Percentiles rank a stretch among this genome's conserved stretches.
Evolutionary conservation across 2,888 invertebrate genomes (phyloP).

Genomic region (Tiliacea citrago): DNA sequence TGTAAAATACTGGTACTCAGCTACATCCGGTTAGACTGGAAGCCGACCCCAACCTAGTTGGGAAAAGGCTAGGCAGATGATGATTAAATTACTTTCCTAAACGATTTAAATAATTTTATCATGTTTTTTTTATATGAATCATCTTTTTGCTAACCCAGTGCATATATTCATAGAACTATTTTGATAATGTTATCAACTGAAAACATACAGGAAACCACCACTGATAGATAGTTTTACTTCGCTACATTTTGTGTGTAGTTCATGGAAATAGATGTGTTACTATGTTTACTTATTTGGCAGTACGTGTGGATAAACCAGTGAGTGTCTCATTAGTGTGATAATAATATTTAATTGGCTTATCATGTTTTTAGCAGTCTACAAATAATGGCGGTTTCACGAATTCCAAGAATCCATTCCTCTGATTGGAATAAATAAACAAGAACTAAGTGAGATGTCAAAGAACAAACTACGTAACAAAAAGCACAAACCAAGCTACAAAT

Average conservation of each 20-base stretch:
- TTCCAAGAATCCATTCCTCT: constrained; percentile 88
- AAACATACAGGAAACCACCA: constrained; percentile 70
- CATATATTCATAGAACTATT: constrained; percentile 44
- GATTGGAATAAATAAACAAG: constrained; percentile 72
- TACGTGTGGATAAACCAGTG: constrained; percentile 30
- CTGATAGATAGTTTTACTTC: constrained; percentile 64
- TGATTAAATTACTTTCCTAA: no score
- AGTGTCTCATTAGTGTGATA: constrained; percentile 54
- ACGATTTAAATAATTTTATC: not conserved
- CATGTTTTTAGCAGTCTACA: constrained; percentile 78
- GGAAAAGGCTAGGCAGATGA: no score
- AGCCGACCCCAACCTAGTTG: no score
- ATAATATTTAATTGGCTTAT: constrained; percentile 60
- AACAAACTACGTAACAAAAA: constrained; percentile 84
- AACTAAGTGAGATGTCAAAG: constrained; percentile 78
- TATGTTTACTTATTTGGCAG: constrained; percentile 5
- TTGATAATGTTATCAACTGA: constrained; percentile 61
- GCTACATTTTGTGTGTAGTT: constrained; percentile 38
- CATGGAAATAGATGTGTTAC: constrained; percentile 38
- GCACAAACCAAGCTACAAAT: constrained; percentile 88
- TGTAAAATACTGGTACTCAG: no score
- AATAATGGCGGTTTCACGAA: constrained; percentile 84
- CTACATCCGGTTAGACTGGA: no score
- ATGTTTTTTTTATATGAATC: not conserved
- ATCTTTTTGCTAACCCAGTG: constrained; percentile 17